Conservation (phyloP, 2,113 vertebrate species). For the Brachyhypopomus occidentalis region DNA sequence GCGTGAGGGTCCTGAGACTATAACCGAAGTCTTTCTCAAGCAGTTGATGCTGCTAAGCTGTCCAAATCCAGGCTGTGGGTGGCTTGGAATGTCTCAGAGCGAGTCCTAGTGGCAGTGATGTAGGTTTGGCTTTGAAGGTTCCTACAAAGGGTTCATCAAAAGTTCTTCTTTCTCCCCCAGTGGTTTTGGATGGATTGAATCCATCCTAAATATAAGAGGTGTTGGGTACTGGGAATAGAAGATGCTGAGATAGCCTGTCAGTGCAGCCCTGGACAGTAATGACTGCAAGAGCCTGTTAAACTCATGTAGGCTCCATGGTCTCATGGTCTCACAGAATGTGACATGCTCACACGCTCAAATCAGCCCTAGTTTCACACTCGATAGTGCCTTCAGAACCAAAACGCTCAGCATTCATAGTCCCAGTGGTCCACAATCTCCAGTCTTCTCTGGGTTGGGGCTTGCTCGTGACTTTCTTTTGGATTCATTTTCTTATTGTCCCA, state of each 20-base stretch:
- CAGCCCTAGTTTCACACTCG: conserved; percentile 35
- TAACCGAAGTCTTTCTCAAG: neutral
- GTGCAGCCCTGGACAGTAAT: neutral
- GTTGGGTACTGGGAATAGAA: neutral
- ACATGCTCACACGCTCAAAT: conserved; percentile 4
- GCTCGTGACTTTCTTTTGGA: conserved; percentile 28
- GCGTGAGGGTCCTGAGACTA: neutral
- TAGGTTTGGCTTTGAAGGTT: too few species aligned
- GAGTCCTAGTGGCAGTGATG: too few species aligned
- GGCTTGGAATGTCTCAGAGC: too few species aligned
- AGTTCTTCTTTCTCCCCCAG: neutral
- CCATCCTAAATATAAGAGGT: neutral
- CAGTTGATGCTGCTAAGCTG: neutral
- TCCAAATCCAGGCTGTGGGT: too few species aligned
- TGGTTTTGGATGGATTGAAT: conserved; percentile 2
- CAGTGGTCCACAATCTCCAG: conserved; percentile 17
- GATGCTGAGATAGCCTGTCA: neutral
- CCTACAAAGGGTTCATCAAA: too few species aligned
- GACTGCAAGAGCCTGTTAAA: neutral
- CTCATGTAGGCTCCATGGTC: neutral
- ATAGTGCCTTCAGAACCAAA: conserved; percentile 69
- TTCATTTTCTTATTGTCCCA: neutral
- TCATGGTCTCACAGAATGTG: neutral
- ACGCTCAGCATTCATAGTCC: neutral
- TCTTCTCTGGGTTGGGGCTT: conserved; percentile 7